phyloP scores from a whole-genome alignment of 2,888 invertebrate species.

The Ceramica pisi region DNA sequence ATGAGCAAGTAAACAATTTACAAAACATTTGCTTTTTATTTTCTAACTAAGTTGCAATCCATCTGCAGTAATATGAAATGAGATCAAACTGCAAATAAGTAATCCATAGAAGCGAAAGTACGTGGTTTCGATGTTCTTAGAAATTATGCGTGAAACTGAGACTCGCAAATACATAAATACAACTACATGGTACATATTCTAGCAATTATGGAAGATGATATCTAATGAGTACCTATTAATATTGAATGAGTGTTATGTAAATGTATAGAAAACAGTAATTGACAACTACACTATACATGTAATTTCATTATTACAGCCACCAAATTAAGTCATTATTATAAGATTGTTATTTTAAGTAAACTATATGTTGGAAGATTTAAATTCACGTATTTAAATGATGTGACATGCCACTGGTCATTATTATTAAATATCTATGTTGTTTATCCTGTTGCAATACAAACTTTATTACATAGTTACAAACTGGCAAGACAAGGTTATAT shows the following conservation, averaged over 20 bases:
- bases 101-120: conserved; percentile 16
- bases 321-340: conserved; percentile 58
- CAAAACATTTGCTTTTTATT: conserved; percentile 8
- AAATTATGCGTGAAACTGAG: conserved; percentile 45
- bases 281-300: conserved; percentile 71
- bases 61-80: conserved; percentile 59
- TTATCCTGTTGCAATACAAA: conserved; percentile 45
- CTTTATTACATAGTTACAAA: conserved; percentile 52
- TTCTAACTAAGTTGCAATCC: conserved; percentile 26
- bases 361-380: conserved; percentile 56
- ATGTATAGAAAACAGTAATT: conserved; percentile 73
- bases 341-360: conserved; percentile 46
- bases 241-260: conserved; percentile 69
- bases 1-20: conserved; percentile 16
- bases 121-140: conserved; percentile 15
- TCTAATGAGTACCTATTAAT: conserved; percentile 60
- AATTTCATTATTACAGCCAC: conserved; percentile 71
- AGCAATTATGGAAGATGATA: conserved; percentile 71
- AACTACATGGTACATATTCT: conserved; percentile 65
- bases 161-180: conserved; percentile 59
- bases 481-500: conserved; percentile 75
- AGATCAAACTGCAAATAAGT: conserved; percentile 61
- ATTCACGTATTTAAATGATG: conserved; percentile 56
- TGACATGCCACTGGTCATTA: conserved; percentile 53
- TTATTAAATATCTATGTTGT: conserved; percentile 45